These are phyloP conservation scores for Aurelia sp. DNA, from an alignment of 30 jellyfish, hydroid and myxozoan genomes.

Conservation along the genomic window DNA sequence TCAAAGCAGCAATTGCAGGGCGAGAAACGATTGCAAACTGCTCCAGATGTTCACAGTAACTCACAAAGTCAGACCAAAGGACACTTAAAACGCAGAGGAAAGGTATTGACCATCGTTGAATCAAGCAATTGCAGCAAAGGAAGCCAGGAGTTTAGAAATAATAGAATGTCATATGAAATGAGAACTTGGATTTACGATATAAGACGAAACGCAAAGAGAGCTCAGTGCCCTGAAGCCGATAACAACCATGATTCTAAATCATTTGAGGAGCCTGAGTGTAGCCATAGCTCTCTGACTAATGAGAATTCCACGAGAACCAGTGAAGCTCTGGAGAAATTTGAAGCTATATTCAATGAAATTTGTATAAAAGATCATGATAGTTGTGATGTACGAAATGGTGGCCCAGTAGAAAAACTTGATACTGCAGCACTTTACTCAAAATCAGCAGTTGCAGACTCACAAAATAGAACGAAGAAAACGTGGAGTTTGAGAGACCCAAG, in stretches of 20 bases:
- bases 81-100: background rate
- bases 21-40: too few relatives aligned
- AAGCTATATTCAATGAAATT: background rate
- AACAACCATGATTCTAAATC: background rate
- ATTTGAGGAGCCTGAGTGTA: background rate
- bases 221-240: background rate
- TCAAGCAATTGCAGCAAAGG: background rate
- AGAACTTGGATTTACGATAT: constrained; percentile 27
- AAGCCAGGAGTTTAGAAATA: background rate
- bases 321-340: constrained; percentile 27
- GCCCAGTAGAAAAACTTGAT: background rate
- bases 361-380: too few relatives aligned
- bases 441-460: constrained; percentile 25
- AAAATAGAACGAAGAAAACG: background rate
- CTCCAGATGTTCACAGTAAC: too few relatives aligned
- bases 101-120: too few relatives aligned
- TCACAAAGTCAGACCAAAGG: background rate
- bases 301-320: background rate
- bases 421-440: constrained; percentile 30
- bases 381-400: background rate
- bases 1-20: too few relatives aligned
- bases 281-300: background rate
- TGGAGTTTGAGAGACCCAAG: constrained; percentile 60
- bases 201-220: constrained; percentile 1
- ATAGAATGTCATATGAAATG: constrained; percentile 12